phyloP scores from a whole-genome alignment of 2,888 invertebrate genomes.

The Meliscaeva auricollis region DNA sequence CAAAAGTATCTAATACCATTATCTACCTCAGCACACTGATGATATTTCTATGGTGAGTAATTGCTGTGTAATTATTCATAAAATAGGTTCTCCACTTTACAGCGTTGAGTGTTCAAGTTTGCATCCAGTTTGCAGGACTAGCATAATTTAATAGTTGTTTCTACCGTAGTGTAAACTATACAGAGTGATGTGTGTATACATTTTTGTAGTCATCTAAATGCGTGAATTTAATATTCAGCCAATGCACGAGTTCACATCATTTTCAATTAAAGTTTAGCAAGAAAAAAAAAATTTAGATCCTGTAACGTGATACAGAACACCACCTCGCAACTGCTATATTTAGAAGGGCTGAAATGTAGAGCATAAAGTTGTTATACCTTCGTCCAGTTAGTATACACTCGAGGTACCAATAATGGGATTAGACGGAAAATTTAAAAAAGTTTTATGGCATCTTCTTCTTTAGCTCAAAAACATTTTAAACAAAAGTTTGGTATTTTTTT shows the following conservation, averaged over 20 bases:
- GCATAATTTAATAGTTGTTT: not conserved
- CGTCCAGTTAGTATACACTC: not conserved
- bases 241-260: constrained; percentile 27
- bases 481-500: too few species aligned
- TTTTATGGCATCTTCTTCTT: too few species aligned
- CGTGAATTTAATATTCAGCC: constrained; percentile 25
- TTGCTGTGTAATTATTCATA: constrained; percentile 22
- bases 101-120: not conserved
- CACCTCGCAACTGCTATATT: not conserved
- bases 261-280: constrained; percentile 27
- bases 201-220: not conserved
- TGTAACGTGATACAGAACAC: constrained; percentile 7
- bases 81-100: not conserved
- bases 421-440: too few species aligned
- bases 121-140: not conserved
- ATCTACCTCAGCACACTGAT: constrained; percentile 18
- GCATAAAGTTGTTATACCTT: not conserved
- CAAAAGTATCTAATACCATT: constrained; percentile 15
- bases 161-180: not conserved
- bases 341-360: not conserved
- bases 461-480: too few species aligned
- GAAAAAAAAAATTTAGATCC: constrained; percentile 26
- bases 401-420: not conserved
- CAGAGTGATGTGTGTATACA: not conserved
- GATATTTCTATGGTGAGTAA: constrained; percentile 16